phyloP scores from a whole-genome alignment of 2,113 vertebrate genomes.

The Tichodroma muraria region DNA sequence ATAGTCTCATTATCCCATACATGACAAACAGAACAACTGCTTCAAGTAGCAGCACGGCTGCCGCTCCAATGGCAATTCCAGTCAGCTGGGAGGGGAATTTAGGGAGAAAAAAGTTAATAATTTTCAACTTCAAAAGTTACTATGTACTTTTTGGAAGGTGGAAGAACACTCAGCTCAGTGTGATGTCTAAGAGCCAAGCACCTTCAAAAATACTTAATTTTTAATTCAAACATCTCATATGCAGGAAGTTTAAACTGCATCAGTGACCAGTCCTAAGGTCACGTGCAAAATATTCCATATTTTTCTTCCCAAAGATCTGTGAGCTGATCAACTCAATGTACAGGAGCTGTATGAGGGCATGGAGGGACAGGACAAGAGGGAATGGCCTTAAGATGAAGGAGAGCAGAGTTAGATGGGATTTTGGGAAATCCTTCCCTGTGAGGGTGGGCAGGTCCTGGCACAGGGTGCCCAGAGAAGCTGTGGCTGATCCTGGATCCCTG shows the following conservation, averaged over 20 bases:
- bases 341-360: background rate
- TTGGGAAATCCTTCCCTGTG: background rate
- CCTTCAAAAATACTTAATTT: background rate
- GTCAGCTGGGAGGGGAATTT: slow-evolving; percentile 66
- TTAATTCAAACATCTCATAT: background rate
- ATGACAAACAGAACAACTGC: slow-evolving; percentile 73
- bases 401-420: fast-evolving
- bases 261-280: background rate
- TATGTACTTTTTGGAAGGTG: background rate
- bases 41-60: slow-evolving; percentile 54
- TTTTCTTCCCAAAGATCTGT: background rate
- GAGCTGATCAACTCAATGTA: background rate
- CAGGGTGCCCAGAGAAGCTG: background rate
- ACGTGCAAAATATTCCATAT: background rate
- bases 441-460: background rate
- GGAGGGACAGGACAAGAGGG: background rate
- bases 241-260: background rate
- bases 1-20: slow-evolving; percentile 72
- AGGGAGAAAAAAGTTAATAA: background rate
- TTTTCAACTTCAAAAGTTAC: background rate
- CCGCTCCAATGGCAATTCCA: slow-evolving; percentile 75
- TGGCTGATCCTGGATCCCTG: background rate
- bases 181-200: background rate
- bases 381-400: background rate
- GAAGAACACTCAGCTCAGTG: background rate